Conservation (phyloP, 2,888 invertebrate species). For the Platycheirus rosarum region DNA sequence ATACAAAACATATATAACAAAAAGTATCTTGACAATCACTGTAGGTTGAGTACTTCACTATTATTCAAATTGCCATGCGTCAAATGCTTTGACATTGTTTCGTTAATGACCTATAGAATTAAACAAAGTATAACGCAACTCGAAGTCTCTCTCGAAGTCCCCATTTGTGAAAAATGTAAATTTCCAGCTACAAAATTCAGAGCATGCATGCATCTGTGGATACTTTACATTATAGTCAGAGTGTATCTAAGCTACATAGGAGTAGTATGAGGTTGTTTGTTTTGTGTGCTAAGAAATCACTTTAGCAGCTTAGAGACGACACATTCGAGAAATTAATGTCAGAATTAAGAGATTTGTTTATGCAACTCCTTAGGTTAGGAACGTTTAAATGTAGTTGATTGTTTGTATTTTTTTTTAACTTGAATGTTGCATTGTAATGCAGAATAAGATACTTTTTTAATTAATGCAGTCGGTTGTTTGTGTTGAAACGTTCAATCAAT, state of each 20-base stretch:
- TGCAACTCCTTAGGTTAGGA: too few relatives aligned
- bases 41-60: constrained; percentile 1
- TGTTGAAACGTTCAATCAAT: constrained; percentile 1
- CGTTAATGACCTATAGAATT: constrained; percentile 40
- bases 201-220: constrained; percentile 28
- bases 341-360: constrained; percentile 30
- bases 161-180: constrained; percentile 29
- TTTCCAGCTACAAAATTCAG: constrained; percentile 21
- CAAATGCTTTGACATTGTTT: constrained; percentile 35
- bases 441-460: constrained; percentile 6
- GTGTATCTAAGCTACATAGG: background rate
- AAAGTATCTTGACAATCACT: background rate
- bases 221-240: background rate
- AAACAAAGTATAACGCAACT: constrained; percentile 5
- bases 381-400: constrained; percentile 5
- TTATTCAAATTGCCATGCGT: constrained; percentile 36
- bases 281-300: constrained; percentile 15
- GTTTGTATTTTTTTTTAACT: constrained; percentile 13
- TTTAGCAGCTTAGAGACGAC: constrained; percentile 16
- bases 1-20: background rate
- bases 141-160: constrained; percentile 10
- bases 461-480: constrained; percentile 6
- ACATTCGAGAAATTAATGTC: constrained; percentile 30
- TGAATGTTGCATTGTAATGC: constrained; percentile 12
- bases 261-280: background rate